Base-by-base conservation (phyloP, 2,113 vertebrate species). In the Quiscalus mexicanus region DNA sequence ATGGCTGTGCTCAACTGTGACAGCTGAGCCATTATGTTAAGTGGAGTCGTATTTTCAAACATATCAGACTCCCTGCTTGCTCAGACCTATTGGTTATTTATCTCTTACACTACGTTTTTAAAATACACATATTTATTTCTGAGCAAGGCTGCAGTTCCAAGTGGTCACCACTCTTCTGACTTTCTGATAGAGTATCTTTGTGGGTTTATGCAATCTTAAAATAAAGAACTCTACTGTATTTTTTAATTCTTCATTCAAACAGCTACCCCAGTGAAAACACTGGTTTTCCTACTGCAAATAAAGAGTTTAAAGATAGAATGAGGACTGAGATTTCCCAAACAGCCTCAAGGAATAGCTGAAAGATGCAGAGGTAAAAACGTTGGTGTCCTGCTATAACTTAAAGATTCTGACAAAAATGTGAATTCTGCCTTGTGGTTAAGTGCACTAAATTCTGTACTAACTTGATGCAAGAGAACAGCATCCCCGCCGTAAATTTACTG, bases 151-250 rank as follows among this genome's bases (percentile, higher is more conserved):
- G n/a, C 33, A 44, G 15, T 85, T 90, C 53, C 28, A 68, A 76
- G 27, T 67, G 42, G 33, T 58, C 21, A 71, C 41, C 14, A 11
- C 16, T 85, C 62, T 74, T 86, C 60, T 81, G 60, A 59, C 24
- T 70, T 69, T 65, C 67, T 86, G 50, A 28, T 49, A 10, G n/a
- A 75, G 13, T 62, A 42, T 60, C 64, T 88, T 31, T 71, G 35
- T 82, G 81, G 31, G 13, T 87, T 92, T 78, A 75, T 82, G 37
- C 13, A 69, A 78, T 88, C 37, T 90, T 67, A 42, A 90, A 97
- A 93, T 87, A 65, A 94, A 90, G 25, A 80, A 33, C 9, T 75
- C 9, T 52, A 18, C 30, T 82, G 42, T 49, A 21, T 18, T 44
- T 60, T 63, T 67, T 3, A 37, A 8, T 56, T 55, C 16, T 86